Percentiles rank a stretch among this genome's conserved stretches.
These are phyloP conservation scores for Bellardia pandia DNA, from an alignment of 2,888 invertebrate genomes.

Conservation along the genomic window DNA sequence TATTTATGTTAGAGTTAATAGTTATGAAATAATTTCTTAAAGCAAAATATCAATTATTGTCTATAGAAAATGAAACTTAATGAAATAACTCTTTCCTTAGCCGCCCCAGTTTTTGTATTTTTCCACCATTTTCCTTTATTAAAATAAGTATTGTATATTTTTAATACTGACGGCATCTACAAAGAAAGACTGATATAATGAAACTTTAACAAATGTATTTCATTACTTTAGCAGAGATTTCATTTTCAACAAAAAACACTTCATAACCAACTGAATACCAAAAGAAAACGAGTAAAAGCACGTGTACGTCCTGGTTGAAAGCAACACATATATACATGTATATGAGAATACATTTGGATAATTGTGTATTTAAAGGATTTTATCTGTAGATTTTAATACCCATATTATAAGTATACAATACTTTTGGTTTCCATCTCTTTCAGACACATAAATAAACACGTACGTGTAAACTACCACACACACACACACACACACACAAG, in stretches of 20 bases:
- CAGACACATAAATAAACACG: not conserved
- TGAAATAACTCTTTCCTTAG: no score
- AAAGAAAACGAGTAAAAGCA: not conserved
- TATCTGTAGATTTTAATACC: constrained; percentile 17
- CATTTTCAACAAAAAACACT: not conserved
- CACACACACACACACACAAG: not conserved
- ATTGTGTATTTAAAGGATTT: constrained; percentile 41
- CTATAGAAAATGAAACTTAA: no score
- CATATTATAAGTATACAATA: constrained; percentile 28
- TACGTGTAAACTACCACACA: not conserved
- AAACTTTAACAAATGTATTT: not conserved
- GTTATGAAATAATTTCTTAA: no score
- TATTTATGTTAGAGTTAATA: no score
- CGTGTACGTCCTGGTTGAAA: constrained; percentile 3
- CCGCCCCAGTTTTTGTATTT: no score
- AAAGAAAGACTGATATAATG: not conserved
- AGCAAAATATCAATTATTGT: no score
- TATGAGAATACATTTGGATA: constrained; percentile 25
- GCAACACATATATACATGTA: no score
- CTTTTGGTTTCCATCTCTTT: not conserved
- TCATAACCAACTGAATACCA: not conserved
- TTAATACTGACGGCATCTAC: not conserved
- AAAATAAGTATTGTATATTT: not conserved
- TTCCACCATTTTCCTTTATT: no score
- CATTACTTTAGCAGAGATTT: constrained; percentile 11